Evolutionary conservation across 1,140 invertebrate species (phyloP).

Genomic region (Drosophila bifasciata): DNA sequence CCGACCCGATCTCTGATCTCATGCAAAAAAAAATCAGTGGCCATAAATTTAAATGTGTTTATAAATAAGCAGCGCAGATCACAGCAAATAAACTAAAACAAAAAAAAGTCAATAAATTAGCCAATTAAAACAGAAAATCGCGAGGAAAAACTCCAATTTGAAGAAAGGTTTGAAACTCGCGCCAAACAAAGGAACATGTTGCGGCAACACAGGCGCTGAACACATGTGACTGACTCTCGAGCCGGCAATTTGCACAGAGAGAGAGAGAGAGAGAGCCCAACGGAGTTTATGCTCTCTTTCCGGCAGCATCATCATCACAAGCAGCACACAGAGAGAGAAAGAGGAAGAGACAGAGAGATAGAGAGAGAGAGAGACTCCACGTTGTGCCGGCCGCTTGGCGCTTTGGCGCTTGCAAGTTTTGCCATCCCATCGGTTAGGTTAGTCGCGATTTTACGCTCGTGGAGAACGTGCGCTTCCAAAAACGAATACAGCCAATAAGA

Average conservation of each 20-base stretch:
- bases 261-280: too few species aligned
- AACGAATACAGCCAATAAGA: constrained; percentile 13
- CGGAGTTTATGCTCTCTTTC: neutral
- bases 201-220: constrained; percentile 5
- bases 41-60: constrained; percentile 79
- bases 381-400: too few species aligned
- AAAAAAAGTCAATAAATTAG: constrained; percentile 45
- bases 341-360: neutral
- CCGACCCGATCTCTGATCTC: constrained; percentile 52
- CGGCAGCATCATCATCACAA: constrained; percentile 3
- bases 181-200: constrained; percentile 36
- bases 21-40: constrained; percentile 69
- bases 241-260: constrained; percentile 4
- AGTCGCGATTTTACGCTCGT: constrained; percentile 78
- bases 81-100: constrained; percentile 13
- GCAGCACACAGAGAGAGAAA: constrained; percentile 9
- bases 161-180: constrained; percentile 22
- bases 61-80: constrained; percentile 66
- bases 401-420: constrained; percentile 44
- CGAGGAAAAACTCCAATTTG: constrained; percentile 12
- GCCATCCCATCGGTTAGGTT: constrained; percentile 3
- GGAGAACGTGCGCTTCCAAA: constrained; percentile 60
- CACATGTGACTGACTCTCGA: neutral
- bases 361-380: neutral
- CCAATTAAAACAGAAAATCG: constrained; percentile 40